phyloP scores from a whole-genome alignment of 2,113 vertebrate genomes.

The Xenopus laevis region DNA sequence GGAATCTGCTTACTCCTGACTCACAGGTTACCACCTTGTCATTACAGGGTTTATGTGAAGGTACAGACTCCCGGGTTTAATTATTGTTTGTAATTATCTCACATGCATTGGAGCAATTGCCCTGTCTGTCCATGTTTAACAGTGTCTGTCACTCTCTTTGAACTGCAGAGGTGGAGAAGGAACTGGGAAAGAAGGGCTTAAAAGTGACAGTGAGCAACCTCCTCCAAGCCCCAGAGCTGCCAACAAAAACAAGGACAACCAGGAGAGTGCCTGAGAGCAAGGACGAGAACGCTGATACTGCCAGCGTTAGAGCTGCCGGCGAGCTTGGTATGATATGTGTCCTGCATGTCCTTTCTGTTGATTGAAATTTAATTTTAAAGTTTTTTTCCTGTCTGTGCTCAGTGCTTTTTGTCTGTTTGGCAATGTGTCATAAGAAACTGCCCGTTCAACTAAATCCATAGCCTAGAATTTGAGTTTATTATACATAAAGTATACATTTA shows the following conservation, averaged over 20 bases:
- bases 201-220: conserved; percentile 67
- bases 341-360: neutral
- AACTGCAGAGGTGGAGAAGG: conserved; percentile 91
- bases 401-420: too few species aligned
- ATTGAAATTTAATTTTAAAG: neutral
- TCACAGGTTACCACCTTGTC: too few species aligned
- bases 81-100: too few species aligned
- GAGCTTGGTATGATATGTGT: conserved; percentile 60
- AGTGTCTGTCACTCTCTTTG: neutral
- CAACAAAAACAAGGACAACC: conserved; percentile 88
- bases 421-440: too few species aligned
- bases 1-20: too few species aligned
- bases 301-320: conserved; percentile 55
- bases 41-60: too few species aligned
- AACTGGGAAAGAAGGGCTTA: conserved; percentile 86
- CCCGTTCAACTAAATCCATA: too few species aligned
- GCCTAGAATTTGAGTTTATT: too few species aligned
- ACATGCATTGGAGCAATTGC: too few species aligned
- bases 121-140: neutral
- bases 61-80: too few species aligned
- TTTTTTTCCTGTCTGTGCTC: too few species aligned
- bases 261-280: conserved; percentile 78
- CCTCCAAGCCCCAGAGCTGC: conserved; percentile 91
- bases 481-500: too few species aligned
- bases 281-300: conserved; percentile 58